Evolutionary conservation across 2,113 vertebrate genomes (phyloP).

Genomic region (Neolamprologus toae): DNA sequence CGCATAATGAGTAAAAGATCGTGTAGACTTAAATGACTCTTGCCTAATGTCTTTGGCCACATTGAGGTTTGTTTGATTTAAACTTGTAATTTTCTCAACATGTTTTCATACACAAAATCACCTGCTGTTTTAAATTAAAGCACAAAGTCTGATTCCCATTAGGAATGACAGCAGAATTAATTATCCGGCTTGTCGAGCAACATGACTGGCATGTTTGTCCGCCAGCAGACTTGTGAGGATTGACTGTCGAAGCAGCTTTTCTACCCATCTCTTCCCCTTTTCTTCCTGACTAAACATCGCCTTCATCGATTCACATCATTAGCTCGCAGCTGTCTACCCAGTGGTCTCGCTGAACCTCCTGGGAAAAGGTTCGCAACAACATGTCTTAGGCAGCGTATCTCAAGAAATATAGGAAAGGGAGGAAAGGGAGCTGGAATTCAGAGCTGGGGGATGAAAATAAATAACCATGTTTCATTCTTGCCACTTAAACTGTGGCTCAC

Average conservation of each 20-base stretch:
- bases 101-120: not conserved
- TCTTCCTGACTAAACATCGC: slow-evolving; percentile 10
- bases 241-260: slow-evolving; percentile 35
- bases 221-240: not conserved
- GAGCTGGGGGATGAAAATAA: not conserved
- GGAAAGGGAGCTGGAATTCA: not conserved
- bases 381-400: not conserved
- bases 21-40: not conserved
- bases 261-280: not conserved
- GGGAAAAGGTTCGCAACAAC: slow-evolving; percentile 4
- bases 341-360: slow-evolving; percentile 4
- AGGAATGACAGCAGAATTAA: not conserved
- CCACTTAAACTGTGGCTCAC: slow-evolving; percentile 19
- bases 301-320: slow-evolving; percentile 13
- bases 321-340: slow-evolving; percentile 13
- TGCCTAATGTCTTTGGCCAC: not conserved
- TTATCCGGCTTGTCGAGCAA: not conserved
- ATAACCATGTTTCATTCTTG: slow-evolving; percentile 1
- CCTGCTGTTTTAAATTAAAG: not conserved
- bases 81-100: not conserved
- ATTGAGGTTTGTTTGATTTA: slow-evolving; percentile 2
- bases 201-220: not conserved
- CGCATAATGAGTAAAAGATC: not conserved
- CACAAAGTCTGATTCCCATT: not conserved
- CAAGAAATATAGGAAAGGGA: not conserved